Conservation (phyloP, 2,888 invertebrate genomes). For the Elysia crispata region DNA sequence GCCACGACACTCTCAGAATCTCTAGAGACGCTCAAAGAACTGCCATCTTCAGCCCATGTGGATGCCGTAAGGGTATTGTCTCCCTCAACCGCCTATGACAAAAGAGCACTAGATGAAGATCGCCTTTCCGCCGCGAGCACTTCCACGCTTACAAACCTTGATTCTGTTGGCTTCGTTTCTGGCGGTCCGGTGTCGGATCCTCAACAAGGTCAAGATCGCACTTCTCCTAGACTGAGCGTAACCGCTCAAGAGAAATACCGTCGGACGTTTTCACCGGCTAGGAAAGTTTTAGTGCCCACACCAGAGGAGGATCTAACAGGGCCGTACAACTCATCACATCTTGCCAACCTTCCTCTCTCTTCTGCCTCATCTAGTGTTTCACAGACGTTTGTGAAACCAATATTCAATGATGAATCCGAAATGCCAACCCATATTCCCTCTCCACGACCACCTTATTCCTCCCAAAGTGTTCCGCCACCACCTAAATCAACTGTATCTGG, state of each 20-base stretch:
- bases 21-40: too few species aligned
- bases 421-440: too few species aligned
- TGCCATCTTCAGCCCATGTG: too few species aligned
- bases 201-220: background rate
- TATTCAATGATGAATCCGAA: background rate
- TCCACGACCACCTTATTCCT: background rate
- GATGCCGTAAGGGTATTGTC: too few species aligned
- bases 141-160: conserved; percentile 15
- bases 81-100: background rate
- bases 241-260: conserved; percentile 53
- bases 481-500: too few species aligned
- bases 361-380: too few species aligned
- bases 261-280: conserved; percentile 51
- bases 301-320: background rate
- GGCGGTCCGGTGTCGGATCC: background rate
- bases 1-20: too few species aligned
- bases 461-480: background rate
- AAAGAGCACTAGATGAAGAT: conserved; percentile 23
- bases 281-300: background rate
- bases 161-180: background rate
- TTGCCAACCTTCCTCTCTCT: background rate
- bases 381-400: background rate
- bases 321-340: background rate
- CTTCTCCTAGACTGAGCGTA: conserved; percentile 53
- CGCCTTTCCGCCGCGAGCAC: conserved; percentile 18